Evolutionary conservation across 2,113 vertebrate genomes (phyloP), one percentile per base, ranked within the genome.

Genomic region (Cochlearius cochlearius): DNA sequence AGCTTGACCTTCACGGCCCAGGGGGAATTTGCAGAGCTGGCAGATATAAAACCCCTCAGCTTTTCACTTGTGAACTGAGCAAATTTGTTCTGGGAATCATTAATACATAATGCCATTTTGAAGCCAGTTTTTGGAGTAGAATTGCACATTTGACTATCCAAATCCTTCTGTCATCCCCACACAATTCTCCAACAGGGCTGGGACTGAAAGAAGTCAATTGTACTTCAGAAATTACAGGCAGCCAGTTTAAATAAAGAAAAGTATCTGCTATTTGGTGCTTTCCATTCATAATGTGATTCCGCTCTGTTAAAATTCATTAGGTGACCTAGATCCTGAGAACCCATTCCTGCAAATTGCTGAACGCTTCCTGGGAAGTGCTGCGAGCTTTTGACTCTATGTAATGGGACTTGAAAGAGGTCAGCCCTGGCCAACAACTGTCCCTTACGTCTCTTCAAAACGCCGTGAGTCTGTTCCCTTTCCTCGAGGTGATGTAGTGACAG

Each of bases 11-110:
- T 91, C 80, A 55, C 2, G 10, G 77, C 81, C 69, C 71, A 62
- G 27, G 32, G 86, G 49, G 73, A 95, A 89, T 89, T 94, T 78
- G 67, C 73, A 89, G 81, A 91, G 81, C 87, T 95, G 84, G 92
- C 87, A 96, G 93, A 79, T 83, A 88, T 67, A 92, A 97, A 92
- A 53, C n/a, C 41, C 53, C 45, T 93, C 71, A 59, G 84, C 41
- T 95, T 97, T 95, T 90, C 91, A 90, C 66, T 92, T 96, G 71
- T 90, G 89, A 96, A 92, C 72, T n/a, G 39, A 94, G 68, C 13
- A 92, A 92, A 91, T 96, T 95, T 95, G 68, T 89, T 96, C 94
- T 96, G 96, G 95, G 72, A 97, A 87, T 96, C 86, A 91, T 97
- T 95, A 96, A 92, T 92, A 66, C 18, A 88, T 62, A 94, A 94